Conservation (phyloP, 2,888 invertebrate species). For the Plusia festucae region DNA sequence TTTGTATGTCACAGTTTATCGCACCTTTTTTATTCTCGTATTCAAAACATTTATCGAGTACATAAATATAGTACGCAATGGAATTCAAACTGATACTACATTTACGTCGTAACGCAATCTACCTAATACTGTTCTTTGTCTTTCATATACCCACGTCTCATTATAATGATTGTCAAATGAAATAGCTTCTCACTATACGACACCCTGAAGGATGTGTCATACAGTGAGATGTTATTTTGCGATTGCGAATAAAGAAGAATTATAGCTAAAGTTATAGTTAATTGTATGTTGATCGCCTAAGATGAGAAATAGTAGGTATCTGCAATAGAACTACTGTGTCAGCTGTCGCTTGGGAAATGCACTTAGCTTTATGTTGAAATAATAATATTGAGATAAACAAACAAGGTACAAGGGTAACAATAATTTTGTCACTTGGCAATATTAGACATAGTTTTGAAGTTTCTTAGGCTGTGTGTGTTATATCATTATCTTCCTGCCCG, state of each 20-base stretch:
- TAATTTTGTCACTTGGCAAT: no score
- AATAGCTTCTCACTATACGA: neutral
- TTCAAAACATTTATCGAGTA: neutral
- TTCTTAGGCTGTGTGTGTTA: no score
- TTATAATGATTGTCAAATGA: neutral
- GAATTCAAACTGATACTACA: conserved; percentile 2
- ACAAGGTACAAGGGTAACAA: no score
- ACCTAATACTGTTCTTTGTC: conserved; percentile 11
- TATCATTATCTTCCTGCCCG: no score
- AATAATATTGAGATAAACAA: no score
- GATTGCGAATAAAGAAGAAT: neutral
- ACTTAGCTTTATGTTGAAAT: neutral
- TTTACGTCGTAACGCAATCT: neutral
- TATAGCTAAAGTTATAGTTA: neutral
- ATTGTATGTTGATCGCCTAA: neutral
- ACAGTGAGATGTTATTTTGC: no score
- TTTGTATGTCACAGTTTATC: neutral
- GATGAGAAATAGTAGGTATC: no score
- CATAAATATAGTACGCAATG: conserved; percentile 8
- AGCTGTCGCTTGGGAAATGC: neutral
- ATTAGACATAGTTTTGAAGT: no score
- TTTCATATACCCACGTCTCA: neutral
- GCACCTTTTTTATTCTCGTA: neutral
- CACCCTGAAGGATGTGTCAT: neutral
- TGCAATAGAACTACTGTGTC: no score